These are phyloP conservation scores for Carposina sasakii DNA, from an alignment of 1,140 invertebrate genomes.

Conservation along the genomic window DNA sequence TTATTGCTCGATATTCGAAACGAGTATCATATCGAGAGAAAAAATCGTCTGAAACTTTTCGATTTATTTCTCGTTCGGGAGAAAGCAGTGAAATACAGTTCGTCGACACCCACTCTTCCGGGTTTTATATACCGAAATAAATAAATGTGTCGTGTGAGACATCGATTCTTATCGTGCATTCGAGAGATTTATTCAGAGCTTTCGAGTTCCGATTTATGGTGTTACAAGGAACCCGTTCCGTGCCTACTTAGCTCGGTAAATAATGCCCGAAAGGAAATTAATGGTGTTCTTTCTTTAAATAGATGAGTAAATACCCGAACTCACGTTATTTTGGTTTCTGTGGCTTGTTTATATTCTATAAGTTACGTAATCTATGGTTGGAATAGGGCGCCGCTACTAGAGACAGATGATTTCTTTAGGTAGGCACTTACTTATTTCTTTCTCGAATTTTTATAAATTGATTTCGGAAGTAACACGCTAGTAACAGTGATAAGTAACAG, in stretches of 20 bases:
- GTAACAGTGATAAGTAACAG: too few species aligned
- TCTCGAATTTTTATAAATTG: too few species aligned
- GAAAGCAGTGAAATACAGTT: slow-evolving; percentile 44
- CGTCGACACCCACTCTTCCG: slow-evolving; percentile 38
- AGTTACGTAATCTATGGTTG: slow-evolving; percentile 57
- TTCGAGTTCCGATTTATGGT: slow-evolving; percentile 55
- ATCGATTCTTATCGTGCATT: slow-evolving; percentile 68
- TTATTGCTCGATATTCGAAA: slow-evolving; percentile 10
- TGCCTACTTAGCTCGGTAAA: slow-evolving; percentile 68
- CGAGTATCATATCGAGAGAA: slow-evolving; percentile 34
- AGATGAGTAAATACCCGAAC: slow-evolving; percentile 65
- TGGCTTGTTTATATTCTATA: slow-evolving; percentile 50
- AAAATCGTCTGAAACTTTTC: slow-evolving; percentile 29
- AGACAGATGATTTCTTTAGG: too few species aligned
- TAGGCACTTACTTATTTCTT: too few species aligned
- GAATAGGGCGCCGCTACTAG: too few species aligned
- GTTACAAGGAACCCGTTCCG: slow-evolving; percentile 64
- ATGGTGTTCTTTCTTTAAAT: slow-evolving; percentile 68
- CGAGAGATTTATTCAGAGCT: slow-evolving; percentile 61
- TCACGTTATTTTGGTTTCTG: slow-evolving; percentile 59
- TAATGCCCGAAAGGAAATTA: slow-evolving; percentile 60
- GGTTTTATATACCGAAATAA: slow-evolving; percentile 47
- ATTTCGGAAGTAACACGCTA: too few species aligned
- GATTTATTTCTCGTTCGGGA: slow-evolving; percentile 42
- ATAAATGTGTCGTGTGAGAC: slow-evolving; percentile 63